Percentiles rank a stretch among this genome's conserved stretches.
Evolutionary conservation across 2,797 vertebrate species (phyloP).

Genomic region (Mormyrops attenuatus): DNA sequence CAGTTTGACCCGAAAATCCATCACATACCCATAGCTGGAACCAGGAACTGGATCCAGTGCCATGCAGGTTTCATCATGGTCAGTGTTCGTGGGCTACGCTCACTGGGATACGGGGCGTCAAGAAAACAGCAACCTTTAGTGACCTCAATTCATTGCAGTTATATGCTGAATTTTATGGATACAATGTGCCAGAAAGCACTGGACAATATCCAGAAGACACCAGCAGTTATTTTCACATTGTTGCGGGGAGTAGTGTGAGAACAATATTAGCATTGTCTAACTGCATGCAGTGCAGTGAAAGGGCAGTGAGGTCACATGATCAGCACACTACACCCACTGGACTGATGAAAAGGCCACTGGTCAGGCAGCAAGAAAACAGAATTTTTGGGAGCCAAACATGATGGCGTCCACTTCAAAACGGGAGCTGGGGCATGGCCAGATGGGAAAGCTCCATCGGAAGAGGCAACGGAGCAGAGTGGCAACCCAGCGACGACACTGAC

Average conservation of each 20-base stretch:
- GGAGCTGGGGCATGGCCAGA: neutral
- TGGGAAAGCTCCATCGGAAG: neutral
- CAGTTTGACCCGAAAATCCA: neutral
- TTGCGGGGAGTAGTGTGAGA: neutral
- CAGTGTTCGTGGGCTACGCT: neutral
- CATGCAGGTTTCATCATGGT: neutral
- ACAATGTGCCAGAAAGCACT: neutral
- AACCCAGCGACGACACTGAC: neutral
- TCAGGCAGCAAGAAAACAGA: neutral
- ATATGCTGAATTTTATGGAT: neutral
- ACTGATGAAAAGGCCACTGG: neutral
- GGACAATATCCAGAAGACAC: neutral
- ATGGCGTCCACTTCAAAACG: neutral
- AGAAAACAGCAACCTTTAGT: neutral
- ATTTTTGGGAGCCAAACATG: neutral
- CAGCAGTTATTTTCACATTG: neutral
- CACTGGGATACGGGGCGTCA: neutral
- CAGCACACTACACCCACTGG: neutral
- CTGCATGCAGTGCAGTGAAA: neutral
- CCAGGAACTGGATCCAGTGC: neutral
- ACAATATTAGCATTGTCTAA: slow-evolving; percentile 2
- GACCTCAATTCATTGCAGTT: neutral
- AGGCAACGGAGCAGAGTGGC: neutral
- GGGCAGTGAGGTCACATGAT: neutral
- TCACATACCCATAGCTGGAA: neutral